These are phyloP conservation scores for Dicycla oo DNA, from an alignment of 2,888 invertebrate genomes.

Conservation along the genomic window DNA sequence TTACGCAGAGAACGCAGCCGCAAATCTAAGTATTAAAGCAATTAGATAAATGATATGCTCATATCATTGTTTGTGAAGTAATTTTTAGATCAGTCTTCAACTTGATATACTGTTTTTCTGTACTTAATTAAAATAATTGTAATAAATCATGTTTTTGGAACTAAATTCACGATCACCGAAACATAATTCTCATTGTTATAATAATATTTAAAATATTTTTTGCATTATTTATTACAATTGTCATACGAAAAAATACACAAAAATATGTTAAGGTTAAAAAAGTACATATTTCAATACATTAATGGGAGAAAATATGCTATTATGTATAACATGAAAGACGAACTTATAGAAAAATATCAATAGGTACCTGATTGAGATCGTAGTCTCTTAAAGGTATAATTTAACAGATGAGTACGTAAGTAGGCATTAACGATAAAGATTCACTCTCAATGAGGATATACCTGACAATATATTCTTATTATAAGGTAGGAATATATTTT, in stretches of 20 bases:
- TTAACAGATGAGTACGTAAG: constrained; percentile 5
- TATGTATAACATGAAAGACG: neutral
- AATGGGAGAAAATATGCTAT: neutral
- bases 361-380: neutral
- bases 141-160: too few relatives aligned
- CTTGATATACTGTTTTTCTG: too few relatives aligned
- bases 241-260: neutral
- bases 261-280: neutral
- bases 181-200: too few relatives aligned
- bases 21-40: too few relatives aligned
- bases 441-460: constrained; percentile 7
- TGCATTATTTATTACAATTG: neutral
- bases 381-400: neutral
- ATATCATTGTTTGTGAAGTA: too few relatives aligned
- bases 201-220: too few relatives aligned
- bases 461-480: neutral
- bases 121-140: too few relatives aligned
- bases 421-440: neutral
- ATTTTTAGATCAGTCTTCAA: too few relatives aligned
- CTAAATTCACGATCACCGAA: too few relatives aligned
- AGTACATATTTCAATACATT: neutral
- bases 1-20: too few relatives aligned
- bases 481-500: neutral
- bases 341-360: neutral
- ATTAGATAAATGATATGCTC: too few relatives aligned